phyloP scores from a whole-genome alignment of 2,888 invertebrate species.

The Mycalesis mineus region DNA sequence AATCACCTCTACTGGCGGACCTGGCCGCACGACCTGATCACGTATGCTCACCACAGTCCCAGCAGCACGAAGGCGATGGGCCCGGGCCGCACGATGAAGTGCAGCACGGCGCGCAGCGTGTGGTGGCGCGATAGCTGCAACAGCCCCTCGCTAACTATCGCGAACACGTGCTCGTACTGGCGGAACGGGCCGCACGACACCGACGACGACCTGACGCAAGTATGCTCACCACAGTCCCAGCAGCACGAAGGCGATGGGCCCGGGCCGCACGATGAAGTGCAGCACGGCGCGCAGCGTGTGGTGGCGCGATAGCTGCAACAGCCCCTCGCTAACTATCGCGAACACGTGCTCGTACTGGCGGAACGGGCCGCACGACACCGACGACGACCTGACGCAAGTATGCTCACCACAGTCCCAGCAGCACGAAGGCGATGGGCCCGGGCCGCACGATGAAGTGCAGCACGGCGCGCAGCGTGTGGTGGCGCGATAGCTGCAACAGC shows the following conservation, averaged over 20 bases:
- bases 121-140: constrained; percentile 67
- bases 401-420: constrained; percentile 80
- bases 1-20: constrained; percentile 49
- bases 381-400: constrained; percentile 70
- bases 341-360: constrained; percentile 73
- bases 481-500: constrained; percentile 68
- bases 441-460: constrained; percentile 76
- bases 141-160: constrained; percentile 77
- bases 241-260: constrained; percentile 78
- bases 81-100: constrained; percentile 78
- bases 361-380: constrained; percentile 82
- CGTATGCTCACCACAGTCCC: constrained; percentile 77
- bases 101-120: constrained; percentile 60
- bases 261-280: constrained; percentile 76
- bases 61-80: constrained; percentile 79
- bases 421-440: constrained; percentile 78
- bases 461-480: constrained; percentile 58
- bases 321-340: constrained; percentile 76
- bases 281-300: constrained; percentile 63
- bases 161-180: constrained; percentile 72
- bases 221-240: constrained; percentile 79
- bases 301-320: constrained; percentile 69
- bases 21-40: too few species aligned
- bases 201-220: constrained; percentile 72
- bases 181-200: constrained; percentile 82